Evolutionary conservation across 2,797 vertebrate genomes (phyloP).

Genomic region (Sylvilagus floridanus): DNA sequence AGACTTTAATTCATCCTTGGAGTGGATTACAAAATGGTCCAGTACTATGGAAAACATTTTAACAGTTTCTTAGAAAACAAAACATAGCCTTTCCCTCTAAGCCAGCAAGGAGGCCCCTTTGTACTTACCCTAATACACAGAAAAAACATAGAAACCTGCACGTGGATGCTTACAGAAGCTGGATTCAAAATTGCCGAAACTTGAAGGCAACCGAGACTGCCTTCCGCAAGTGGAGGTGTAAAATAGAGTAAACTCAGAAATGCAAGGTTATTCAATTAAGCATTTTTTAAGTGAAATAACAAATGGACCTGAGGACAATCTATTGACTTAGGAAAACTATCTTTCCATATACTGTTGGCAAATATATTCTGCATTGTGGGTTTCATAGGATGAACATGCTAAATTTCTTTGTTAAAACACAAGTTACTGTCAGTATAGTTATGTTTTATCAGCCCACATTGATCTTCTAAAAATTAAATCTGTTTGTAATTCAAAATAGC

Average conservation of each 20-base stretch:
- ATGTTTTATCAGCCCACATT: conserved; percentile 72
- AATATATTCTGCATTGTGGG: conserved; percentile 58
- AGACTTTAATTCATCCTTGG: too few relatives aligned
- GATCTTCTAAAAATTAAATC: conserved; percentile 71
- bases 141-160: not conserved
- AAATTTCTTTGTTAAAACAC: conserved; percentile 81
- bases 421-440: conserved; percentile 70
- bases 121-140: not conserved
- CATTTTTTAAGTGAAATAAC: conserved; percentile 66
- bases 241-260: not conserved
- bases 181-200: conserved; percentile 1
- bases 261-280: not conserved
- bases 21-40: not conserved
- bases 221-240: not conserved
- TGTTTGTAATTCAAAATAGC: conserved; percentile 63
- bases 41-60: not conserved
- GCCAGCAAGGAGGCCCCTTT: not conserved
- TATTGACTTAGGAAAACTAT: conserved; percentile 71
- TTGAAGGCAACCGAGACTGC: not conserved
- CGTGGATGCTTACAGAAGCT: not conserved
- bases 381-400: conserved; percentile 74
- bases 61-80: not conserved
- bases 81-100: not conserved
- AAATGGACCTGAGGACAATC: conserved; percentile 70
- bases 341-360: conserved; percentile 16